phyloP scores from a whole-genome alignment of 2,113 vertebrate species.

The Varanus salvator region DNA sequence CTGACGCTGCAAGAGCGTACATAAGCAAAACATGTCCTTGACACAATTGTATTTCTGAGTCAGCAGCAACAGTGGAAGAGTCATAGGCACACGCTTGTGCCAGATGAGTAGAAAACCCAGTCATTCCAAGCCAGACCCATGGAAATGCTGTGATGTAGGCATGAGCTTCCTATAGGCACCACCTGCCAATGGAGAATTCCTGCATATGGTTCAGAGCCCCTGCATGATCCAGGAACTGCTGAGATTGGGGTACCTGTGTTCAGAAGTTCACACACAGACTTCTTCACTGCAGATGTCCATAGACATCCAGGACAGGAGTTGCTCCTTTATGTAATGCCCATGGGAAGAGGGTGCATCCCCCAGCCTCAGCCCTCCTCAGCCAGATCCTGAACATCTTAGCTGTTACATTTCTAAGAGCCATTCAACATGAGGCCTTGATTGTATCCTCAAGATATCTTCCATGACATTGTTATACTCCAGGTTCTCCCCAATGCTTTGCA shows the following conservation, averaged over 20 bases:
- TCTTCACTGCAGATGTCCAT: neutral
- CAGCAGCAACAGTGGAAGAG: neutral
- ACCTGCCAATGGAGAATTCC: neutral
- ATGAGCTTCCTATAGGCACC: neutral
- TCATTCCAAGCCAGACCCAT: neutral
- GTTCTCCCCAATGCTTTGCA: no score
- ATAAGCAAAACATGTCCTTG: neutral
- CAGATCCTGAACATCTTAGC: neutral
- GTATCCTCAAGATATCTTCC: no score
- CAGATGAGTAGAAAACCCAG: neutral
- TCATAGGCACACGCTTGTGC: neutral
- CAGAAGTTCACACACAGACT: no score
- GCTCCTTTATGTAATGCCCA: neutral
- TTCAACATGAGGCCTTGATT: no score
- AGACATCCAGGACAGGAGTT: neutral
- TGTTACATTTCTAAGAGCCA: neutral
- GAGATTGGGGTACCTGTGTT: no score
- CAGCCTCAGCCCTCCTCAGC: neutral
- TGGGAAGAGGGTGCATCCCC: neutral
- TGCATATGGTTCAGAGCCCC: neutral
- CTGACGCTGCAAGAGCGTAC: neutral
- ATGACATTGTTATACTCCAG: no score
- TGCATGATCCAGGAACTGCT: neutral
- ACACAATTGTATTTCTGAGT: slow-evolving; percentile 11
- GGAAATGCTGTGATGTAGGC: neutral